Conservation (phyloP, 2,113 vertebrate species). For the Microcebus ravelobensis region DNA sequence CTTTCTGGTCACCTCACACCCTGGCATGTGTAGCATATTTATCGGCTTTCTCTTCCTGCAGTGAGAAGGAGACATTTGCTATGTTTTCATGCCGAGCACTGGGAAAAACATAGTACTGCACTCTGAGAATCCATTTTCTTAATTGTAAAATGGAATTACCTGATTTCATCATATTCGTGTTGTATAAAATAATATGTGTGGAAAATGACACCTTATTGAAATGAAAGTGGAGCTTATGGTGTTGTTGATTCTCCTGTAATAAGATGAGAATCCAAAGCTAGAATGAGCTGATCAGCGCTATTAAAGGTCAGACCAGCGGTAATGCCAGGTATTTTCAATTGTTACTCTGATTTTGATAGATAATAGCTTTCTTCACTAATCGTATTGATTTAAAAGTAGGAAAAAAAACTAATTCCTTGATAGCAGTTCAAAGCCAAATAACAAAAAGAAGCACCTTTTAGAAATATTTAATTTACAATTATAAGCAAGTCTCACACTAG, state of each 20-base stretch:
- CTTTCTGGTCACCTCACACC: background rate
- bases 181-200: background rate
- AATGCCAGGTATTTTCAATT: background rate
- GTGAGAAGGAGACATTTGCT: background rate
- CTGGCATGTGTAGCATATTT: background rate
- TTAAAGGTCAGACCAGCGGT: background rate
- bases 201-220: background rate
- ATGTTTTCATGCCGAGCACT: background rate
- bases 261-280: background rate
- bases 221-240: background rate
- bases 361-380: background rate
- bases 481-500: conserved; percentile 65
- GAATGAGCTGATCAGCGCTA: background rate
- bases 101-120: background rate
- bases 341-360: background rate
- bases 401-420: background rate
- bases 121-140: background rate
- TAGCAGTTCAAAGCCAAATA: background rate
- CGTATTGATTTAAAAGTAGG: background rate
- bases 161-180: background rate
- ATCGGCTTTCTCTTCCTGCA: background rate
- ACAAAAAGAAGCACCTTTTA: conserved; percentile 20
- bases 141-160: background rate
- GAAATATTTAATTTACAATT: conserved; percentile 59
- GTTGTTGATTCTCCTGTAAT: background rate